Evolutionary conservation across 2,113 vertebrate genomes (phyloP).

Genomic region (Onychostoma macrolepis): DNA sequence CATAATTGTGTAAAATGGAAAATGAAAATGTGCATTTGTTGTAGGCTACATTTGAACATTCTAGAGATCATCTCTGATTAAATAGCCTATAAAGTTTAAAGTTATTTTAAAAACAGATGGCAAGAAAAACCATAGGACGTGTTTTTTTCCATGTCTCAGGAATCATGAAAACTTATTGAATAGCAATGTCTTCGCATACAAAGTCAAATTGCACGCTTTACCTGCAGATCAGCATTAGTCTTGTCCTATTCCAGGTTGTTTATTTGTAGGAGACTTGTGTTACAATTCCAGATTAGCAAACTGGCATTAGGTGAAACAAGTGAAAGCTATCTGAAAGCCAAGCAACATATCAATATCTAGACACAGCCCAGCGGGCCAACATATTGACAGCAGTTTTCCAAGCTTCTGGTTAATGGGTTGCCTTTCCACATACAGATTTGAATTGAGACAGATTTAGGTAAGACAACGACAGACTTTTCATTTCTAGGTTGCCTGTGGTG

Average conservation of each 20-base stretch:
- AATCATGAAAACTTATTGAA: not conserved
- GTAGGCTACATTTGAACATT: not conserved
- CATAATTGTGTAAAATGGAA: not conserved
- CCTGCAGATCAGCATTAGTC: not conserved
- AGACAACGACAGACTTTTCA: conserved; percentile 13
- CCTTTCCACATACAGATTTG: conserved; percentile 14
- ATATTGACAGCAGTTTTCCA: conserved; percentile 30
- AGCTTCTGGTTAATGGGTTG: conserved; percentile 6
- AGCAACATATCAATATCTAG: conserved; percentile 21
- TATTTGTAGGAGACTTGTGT: not conserved
- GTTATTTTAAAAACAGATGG: not conserved
- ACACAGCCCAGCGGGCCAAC: not conserved
- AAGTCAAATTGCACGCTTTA: not conserved
- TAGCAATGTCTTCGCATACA: not conserved
- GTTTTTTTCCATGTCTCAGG: not conserved
- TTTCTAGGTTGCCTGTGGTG: not conserved
- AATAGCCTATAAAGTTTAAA: not conserved
- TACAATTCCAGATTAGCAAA: not conserved
- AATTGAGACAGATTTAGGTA: conserved; percentile 15
- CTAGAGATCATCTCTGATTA: not conserved
- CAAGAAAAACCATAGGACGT: not conserved
- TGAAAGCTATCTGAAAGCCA: not conserved
- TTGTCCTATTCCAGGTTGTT: not conserved
- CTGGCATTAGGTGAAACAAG: conserved; percentile 1
- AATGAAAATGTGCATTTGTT: not conserved